Percentiles rank a stretch among this genome's conserved stretches.
These are phyloP conservation scores for Oncorhynchus kisutch DNA, from an alignment of 2,113 vertebrate genomes.

Conservation along the genomic window DNA sequence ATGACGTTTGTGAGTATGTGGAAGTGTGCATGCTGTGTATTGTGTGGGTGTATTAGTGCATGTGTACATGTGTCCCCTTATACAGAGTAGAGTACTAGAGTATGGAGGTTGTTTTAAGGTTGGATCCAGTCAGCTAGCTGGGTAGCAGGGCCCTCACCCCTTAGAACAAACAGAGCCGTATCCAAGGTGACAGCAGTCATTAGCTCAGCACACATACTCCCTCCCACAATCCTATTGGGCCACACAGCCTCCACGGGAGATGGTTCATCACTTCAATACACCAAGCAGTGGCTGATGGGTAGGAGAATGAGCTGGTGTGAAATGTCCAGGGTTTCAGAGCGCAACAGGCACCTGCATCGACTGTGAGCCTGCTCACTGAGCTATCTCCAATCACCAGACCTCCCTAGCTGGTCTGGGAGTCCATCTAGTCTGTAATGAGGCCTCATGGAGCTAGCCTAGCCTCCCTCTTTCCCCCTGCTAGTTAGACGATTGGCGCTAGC, in stretches of 20 bases:
- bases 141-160: neutral
- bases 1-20: slow-evolving; percentile 25
- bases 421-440: slow-evolving; percentile 43
- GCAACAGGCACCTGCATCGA: neutral
- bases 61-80: neutral
- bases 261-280: neutral
- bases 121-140: slow-evolving; percentile 7
- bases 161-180: neutral
- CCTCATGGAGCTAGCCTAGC: slow-evolving; percentile 28
- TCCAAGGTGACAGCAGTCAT: slow-evolving; percentile 11
- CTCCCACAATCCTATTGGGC: neutral
- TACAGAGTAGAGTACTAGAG: neutral
- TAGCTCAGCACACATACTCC: slow-evolving; percentile 11
- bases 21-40: neutral
- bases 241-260: neutral
- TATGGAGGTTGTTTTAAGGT: neutral
- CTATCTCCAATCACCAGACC: neutral
- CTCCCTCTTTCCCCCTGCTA: neutral
- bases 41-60: slow-evolving; percentile 3
- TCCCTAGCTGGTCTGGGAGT: neutral
- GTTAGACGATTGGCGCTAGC: slow-evolving; percentile 12
- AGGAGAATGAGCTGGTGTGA: neutral
- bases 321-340: neutral
- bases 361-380: neutral
- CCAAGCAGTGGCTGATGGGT: neutral